These are phyloP conservation scores for Propithecus perrieri DNA, from an alignment of 2,797 vertebrate species.

Conservation along the genomic window DNA sequence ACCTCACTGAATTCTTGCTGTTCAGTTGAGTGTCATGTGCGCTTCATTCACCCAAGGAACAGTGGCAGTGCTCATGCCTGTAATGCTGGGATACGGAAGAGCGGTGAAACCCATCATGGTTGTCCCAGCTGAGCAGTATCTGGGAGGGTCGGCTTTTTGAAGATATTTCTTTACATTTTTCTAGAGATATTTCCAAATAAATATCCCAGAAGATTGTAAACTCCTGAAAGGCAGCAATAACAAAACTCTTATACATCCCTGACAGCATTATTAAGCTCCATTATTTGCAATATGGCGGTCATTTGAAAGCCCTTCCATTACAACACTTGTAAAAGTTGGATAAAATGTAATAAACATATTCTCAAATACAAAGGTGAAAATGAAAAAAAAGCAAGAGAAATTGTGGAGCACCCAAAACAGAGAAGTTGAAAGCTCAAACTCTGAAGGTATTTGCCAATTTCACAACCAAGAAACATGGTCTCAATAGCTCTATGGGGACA, in stretches of 20 bases:
- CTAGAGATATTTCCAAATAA: constrained; percentile 44
- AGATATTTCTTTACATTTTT: not conserved
- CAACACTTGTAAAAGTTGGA: not conserved
- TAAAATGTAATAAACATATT: not conserved
- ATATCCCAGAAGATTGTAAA: not conserved
- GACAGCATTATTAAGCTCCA: not conserved
- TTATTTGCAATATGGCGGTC: not conserved
- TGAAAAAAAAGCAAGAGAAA: not conserved
- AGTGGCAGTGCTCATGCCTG: accelerated
- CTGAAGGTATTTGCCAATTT: not conserved
- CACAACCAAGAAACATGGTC: not conserved
- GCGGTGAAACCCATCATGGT: accelerated
- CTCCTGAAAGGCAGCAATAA: not conserved
- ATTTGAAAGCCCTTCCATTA: not conserved
- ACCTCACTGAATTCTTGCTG: not conserved
- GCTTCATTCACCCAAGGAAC: not conserved
- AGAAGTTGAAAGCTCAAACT: not conserved
- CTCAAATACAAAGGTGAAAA: constrained; percentile 5
- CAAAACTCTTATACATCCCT: not conserved
- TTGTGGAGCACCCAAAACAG: not conserved
- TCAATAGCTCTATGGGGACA: not conserved
- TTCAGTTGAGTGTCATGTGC: not conserved
- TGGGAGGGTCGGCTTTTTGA: not conserved
- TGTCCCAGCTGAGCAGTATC: not conserved
- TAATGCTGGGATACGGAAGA: not conserved